Base-by-base conservation (phyloP, 2,113 vertebrate species). In the Nestor notabilis region DNA sequence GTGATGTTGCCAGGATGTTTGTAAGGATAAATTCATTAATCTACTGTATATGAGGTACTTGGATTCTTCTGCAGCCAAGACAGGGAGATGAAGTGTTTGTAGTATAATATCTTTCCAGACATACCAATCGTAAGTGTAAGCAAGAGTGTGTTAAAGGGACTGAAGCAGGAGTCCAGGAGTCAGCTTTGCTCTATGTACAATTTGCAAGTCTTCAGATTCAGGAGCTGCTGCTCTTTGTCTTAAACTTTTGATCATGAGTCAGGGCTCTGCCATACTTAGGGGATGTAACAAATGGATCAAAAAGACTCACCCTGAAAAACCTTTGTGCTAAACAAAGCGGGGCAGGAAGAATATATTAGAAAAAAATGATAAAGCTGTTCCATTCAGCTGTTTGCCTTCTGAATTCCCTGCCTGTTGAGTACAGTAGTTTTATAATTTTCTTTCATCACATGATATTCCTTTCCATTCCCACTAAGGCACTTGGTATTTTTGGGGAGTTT, bases 11-110 rank as follows among this genome's bases (percentile, higher is more conserved):
- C 81, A 95, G 78, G 33, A 53, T 87, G 81, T 65, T 81, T 87
- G 61, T 76, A 92, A 93, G 83, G 87, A 95, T 77, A 93, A 84
- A 90, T 94, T 79, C 47, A 84, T 96, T 95, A 88, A 90, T 93
- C 35, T 82, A 28, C n/a, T 79, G 21, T 79, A 70, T 69, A 58
- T 84, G 90, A 75, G 65, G 77, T 89, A 89, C 80, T 82, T 79
- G 77, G 94, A 92, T 52, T 65, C 72, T 84, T 82, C 56, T 72
- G 81, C 55, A 76, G 87, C 66, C 83, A 77, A 65, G 66, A 89
- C 70, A 72, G 44, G 89, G 83, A 87, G 28, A 44, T 69, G 83
- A 87, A 87, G 13, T 2, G 0, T 91, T 92, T 83, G 70, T 58
- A 92, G 61, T 74, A 11, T 4, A 66, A 8, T 31, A n/a, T 89